Evolutionary conservation across 2,113 vertebrate species (phyloP), one percentile per base, ranked within the genome.

Genomic region (Zapornia atra): DNA sequence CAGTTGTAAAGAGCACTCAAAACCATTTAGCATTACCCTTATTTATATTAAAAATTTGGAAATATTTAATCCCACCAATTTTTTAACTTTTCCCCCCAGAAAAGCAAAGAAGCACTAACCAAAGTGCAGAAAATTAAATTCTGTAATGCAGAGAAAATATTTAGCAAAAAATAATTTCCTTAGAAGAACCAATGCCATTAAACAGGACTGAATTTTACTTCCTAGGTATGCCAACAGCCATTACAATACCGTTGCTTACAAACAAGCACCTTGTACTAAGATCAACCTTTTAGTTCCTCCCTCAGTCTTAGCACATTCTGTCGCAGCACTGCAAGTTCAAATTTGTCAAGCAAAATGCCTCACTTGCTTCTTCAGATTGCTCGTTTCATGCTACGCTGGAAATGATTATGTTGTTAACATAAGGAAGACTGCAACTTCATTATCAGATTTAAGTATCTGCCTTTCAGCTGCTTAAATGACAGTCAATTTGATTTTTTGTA

Each of bases 321-420:
- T 16, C 68, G 63, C 83, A 90, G 89, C 92, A 51, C 15, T 69
- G 44, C 90, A 91, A 89, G 92, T 82, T 78, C 63, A 82, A 90
- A 92, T 91, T 88, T 56, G 65, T 73, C 69, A 94, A 71, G 77
- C 89, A 96, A 95, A 97, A 91, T 34, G 84, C 79, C 88, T 90
- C 87, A 84, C 87, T 93, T 86, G 34, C 64, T 86, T 68, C 68
- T 75, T 68, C 71, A 82, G 86, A 94, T 38, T 69, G 77, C 77
- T 95, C 88, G 86, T 96, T 93, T 94, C 88, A 94, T 80, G 96
- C 94, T 95, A 94, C 63, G 14, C 75, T 95, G 90, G 70, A 90
- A 92, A 90, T 40, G 12, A 93, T 95, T 91, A 96, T 29, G 33
- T 60, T 94, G 88, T 90, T 96, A 96, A 78, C 48, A 60, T 61